Evolutionary conservation across 2,113 vertebrate genomes (phyloP).

Genomic region (Neofelis nebulosa): DNA sequence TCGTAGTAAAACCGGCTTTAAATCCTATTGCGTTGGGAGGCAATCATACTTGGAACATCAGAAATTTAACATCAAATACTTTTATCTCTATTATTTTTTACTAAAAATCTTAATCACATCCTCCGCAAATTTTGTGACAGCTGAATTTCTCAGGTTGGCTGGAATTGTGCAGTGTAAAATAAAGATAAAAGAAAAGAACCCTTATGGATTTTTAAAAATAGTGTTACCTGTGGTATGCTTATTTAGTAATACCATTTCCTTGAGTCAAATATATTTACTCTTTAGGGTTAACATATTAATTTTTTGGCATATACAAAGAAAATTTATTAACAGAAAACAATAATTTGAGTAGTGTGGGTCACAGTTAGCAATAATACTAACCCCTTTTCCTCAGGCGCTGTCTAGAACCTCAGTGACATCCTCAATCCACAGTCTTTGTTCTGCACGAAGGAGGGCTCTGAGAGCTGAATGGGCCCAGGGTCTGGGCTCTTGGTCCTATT

Average conservation of each 20-base stretch:
- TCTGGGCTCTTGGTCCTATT: constrained; percentile 95
- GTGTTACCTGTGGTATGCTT: background rate
- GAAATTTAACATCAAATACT: background rate
- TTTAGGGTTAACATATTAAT: background rate
- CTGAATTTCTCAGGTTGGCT: background rate
- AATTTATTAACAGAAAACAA: constrained; percentile 88
- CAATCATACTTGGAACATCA: background rate
- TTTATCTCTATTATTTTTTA: background rate
- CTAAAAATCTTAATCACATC: background rate
- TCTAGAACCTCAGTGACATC: constrained; percentile 94
- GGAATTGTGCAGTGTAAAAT: background rate
- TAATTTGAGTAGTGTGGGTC: constrained; percentile 64
- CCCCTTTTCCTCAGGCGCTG: constrained; percentile 94
- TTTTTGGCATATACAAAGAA: constrained; percentile 69
- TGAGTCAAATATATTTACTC: background rate
- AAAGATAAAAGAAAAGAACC: background rate
- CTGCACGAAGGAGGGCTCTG: constrained; percentile 91
- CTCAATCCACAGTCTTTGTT: constrained; percentile 95
- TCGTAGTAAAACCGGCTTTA: background rate
- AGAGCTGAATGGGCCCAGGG: constrained; percentile 93
- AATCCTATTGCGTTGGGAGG: background rate
- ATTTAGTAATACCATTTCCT: background rate
- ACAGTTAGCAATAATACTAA: constrained; percentile 92
- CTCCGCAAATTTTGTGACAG: background rate
- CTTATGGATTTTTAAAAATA: background rate